Conservation (phyloP, 2,888 invertebrate species). For the Limulus polyphemus region DNA sequence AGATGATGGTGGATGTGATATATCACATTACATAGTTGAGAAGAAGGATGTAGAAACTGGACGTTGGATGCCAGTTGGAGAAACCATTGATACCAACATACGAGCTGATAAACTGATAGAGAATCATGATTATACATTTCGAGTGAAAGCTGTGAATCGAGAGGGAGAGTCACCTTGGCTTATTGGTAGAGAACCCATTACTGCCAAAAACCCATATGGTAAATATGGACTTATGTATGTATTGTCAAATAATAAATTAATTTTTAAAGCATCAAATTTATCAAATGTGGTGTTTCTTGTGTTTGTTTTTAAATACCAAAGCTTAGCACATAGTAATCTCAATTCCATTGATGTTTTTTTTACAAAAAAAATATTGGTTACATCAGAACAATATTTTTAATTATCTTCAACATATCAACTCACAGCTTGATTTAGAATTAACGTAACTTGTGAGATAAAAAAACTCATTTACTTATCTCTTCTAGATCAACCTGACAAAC, state of each 20-base stretch:
- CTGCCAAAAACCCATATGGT: slow-evolving; percentile 86
- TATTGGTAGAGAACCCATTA: slow-evolving; percentile 64
- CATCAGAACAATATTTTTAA: too few relatives aligned
- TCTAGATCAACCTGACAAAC: slow-evolving; percentile 78
- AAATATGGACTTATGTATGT: slow-evolving; percentile 36
- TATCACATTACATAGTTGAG: slow-evolving; percentile 71
- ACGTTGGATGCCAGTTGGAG: slow-evolving; percentile 90
- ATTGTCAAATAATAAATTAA: too few relatives aligned
- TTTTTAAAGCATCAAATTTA: too few relatives aligned
- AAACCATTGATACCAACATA: slow-evolving; percentile 61
- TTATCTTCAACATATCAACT: too few relatives aligned
- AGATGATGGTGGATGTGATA: slow-evolving; percentile 31
- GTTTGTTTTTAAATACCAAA: too few relatives aligned
- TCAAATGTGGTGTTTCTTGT: too few relatives aligned
- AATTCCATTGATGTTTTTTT: too few relatives aligned
- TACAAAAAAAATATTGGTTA: too few relatives aligned
- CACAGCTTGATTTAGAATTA: too few relatives aligned
- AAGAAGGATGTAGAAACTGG: slow-evolving; percentile 90
- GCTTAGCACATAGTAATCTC: too few relatives aligned
- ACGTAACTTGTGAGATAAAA: too few relatives aligned
- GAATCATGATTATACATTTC: slow-evolving; percentile 88
- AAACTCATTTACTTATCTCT: slow-evolving; percentile 7
- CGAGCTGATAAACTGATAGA: slow-evolving; percentile 77
- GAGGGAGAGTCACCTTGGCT: slow-evolving; percentile 62
- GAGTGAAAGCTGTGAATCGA: slow-evolving; percentile 84